Evolutionary conservation across 2,113 vertebrate species (phyloP).

Genomic region (Nansenia antarctica): DNA sequence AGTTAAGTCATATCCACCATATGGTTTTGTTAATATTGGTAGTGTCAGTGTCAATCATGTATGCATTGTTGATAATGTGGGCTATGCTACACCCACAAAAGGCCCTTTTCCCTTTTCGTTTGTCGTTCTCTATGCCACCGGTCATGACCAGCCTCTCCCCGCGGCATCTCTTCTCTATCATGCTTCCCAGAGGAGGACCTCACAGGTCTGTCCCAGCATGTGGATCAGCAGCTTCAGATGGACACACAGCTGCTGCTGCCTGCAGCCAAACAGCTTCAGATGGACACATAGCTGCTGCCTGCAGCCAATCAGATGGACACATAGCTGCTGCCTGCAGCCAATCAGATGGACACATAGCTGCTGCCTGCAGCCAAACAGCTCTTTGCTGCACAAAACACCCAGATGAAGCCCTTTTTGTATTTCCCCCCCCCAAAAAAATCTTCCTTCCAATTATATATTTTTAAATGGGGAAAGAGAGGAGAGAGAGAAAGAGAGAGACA

Average conservation of each 20-base stretch:
- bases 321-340: no score
- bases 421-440: not conserved
- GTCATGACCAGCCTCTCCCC: not conserved
- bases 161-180: not conserved
- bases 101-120: no score
- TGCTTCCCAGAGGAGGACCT: not conserved
- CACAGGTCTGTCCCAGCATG: no score
- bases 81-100: no score
- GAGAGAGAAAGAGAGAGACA: not conserved
- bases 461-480: not conserved
- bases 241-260: no score
- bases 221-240: not conserved
- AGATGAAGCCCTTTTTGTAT: not conserved
- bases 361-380: not conserved
- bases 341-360: not conserved
- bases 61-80: no score
- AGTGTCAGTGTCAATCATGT: no score
- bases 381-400: not conserved
- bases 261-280: not conserved
- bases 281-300: not conserved
- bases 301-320: no score
- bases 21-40: no score
- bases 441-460: not conserved
- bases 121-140: not conserved
- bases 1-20: no score